Conservation (phyloP, 2,888 invertebrate genomes). For the Polymixis lichenea region DNA sequence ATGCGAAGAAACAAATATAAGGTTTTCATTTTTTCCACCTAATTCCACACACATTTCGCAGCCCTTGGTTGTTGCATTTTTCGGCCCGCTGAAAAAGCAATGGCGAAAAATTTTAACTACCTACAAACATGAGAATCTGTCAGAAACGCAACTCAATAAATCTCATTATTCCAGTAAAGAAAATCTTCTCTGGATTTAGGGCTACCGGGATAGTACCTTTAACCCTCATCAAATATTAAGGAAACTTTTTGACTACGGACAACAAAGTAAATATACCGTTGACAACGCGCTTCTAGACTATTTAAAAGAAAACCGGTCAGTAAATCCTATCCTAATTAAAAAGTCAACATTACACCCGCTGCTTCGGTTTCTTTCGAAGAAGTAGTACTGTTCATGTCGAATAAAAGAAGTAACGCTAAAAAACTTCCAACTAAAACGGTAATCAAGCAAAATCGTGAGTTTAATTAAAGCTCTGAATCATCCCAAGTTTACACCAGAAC, state of each 20-base stretch:
- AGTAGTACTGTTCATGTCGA: too few species aligned
- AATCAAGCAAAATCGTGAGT: too few species aligned
- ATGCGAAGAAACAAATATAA: constrained; percentile 34
- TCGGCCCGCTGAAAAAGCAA: constrained; percentile 31
- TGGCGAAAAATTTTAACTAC: constrained; percentile 38
- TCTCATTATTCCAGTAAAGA: constrained; percentile 33
- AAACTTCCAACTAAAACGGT: too few species aligned
- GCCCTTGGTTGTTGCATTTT: constrained; percentile 45
- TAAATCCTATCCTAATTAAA: background rate
- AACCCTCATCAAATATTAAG: constrained; percentile 46
- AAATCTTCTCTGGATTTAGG: constrained; percentile 11
- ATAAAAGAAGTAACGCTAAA: too few species aligned
- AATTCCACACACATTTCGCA: constrained; percentile 38
- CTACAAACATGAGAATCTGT: constrained; percentile 41
- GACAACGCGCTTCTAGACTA: constrained; percentile 33
- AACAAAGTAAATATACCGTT: constrained; percentile 40
- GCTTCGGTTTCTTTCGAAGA: too few species aligned
- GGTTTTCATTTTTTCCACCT: constrained; percentile 39
- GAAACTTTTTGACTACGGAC: constrained; percentile 44
- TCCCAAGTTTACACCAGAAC: too few species aligned
- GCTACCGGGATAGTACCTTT: constrained; percentile 51
- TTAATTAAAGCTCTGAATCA: too few species aligned
- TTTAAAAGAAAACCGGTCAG: constrained; percentile 11
- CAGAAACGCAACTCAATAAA: constrained; percentile 31
- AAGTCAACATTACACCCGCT: too few species aligned